A percentile compares a stretch with the other conserved stretches of the same genome.
These are phyloP conservation scores for Lordiphosa andalusiaca DNA, from an alignment of 2,888 invertebrate species.

Conservation along the genomic window DNA sequence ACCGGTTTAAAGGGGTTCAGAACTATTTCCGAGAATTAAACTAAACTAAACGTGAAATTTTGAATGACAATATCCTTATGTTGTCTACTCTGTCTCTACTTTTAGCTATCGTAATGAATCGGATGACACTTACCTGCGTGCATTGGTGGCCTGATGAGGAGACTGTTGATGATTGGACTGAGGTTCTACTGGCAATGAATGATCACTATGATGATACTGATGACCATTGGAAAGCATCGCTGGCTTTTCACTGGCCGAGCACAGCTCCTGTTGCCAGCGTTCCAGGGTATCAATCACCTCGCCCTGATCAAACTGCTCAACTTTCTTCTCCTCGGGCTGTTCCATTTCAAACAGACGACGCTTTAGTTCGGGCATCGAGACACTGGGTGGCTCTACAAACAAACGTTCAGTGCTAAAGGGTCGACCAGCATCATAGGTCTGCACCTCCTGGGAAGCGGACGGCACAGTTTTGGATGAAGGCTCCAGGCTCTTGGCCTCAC, in stretches of 20 bases:
- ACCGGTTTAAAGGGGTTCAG: no score
- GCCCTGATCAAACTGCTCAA: slow-evolving; percentile 23
- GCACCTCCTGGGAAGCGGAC: background rate
- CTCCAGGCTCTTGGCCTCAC: slow-evolving; percentile 41
- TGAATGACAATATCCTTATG: no score
- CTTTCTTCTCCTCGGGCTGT: background rate
- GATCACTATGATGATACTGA: slow-evolving; percentile 25
- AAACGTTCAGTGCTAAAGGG: slow-evolving; percentile 32
- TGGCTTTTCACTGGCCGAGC: slow-evolving; percentile 37
- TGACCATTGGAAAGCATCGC: slow-evolving; percentile 40
- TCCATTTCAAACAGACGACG: slow-evolving; percentile 10
- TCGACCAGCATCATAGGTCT: slow-evolving; percentile 10
- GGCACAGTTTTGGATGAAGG: slow-evolving; percentile 6
- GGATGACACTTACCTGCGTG: slow-evolving; percentile 71
- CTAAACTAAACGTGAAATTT: no score
- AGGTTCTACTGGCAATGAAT: slow-evolving; percentile 43
- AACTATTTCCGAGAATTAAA: no score
- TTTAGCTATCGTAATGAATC: background rate
- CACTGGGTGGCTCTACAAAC: slow-evolving; percentile 42
- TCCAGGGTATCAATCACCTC: slow-evolving; percentile 43
- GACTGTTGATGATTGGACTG: slow-evolving; percentile 35
- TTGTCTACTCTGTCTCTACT: no score
- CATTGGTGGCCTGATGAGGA: slow-evolving; percentile 61
- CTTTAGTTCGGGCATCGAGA: slow-evolving; percentile 24
- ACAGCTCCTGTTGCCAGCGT: slow-evolving; percentile 55